Conservation (phyloP, 2,888 invertebrate species). For the Parnassius mnemosyne region DNA sequence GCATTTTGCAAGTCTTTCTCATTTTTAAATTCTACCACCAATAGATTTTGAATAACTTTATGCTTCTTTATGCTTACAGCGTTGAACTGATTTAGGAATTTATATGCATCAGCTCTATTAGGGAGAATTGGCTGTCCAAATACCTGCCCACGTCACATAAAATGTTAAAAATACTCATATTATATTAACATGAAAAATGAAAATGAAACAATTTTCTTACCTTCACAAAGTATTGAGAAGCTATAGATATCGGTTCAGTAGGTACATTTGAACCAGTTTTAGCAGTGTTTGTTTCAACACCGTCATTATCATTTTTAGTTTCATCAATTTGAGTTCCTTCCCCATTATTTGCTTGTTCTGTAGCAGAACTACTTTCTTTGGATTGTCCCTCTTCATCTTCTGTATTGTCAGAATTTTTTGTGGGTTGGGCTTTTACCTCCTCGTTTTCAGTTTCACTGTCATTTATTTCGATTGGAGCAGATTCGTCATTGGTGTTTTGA, state of each 20-base stretch:
- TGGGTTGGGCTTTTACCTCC: not conserved
- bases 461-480: not conserved
- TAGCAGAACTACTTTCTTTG: not conserved
- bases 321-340: not conserved
- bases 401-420: not conserved
- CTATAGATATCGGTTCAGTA: conserved; percentile 2
- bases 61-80: conserved; percentile 64
- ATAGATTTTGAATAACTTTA: conserved; percentile 51
- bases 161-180: not conserved
- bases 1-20: conserved; percentile 50
- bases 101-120: conserved; percentile 51
- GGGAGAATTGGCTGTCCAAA: conserved; percentile 57
- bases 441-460: conserved; percentile 1
- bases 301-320: not conserved
- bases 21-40: conserved; percentile 56
- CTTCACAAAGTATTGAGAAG: conserved; percentile 46
- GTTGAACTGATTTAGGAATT: conserved; percentile 52
- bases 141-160: conserved; percentile 35
- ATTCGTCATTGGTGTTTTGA: not conserved
- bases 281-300: not conserved
- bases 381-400: not conserved
- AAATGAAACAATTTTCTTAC: conserved; percentile 31
- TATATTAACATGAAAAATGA: not conserved
- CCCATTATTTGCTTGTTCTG: not conserved
- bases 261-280: not conserved